Evolutionary conservation across 2,888 invertebrate species (phyloP).

Genomic region (Yponomeuta malinellus): DNA sequence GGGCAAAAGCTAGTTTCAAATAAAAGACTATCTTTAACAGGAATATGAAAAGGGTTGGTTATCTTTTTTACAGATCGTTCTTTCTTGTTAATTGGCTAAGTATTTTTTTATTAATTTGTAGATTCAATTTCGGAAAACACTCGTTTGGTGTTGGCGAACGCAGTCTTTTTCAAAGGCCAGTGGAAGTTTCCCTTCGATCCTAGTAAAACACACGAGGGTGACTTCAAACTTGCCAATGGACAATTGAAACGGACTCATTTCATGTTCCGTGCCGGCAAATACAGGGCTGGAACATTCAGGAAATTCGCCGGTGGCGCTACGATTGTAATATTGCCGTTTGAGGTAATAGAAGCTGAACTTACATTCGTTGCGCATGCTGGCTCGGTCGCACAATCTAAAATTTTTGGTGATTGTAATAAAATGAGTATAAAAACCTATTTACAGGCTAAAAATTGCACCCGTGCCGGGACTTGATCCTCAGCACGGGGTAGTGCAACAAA

Average conservation of each 20-base stretch:
- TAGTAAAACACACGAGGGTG: slow-evolving; percentile 62
- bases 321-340: slow-evolving; percentile 79
- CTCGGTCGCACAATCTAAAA: too few relatives aligned
- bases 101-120: slow-evolving; percentile 25
- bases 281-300: slow-evolving; percentile 70
- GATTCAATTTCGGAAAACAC: slow-evolving; percentile 68
- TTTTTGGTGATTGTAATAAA: too few relatives aligned
- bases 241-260: slow-evolving; percentile 65
- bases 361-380: too few relatives aligned
- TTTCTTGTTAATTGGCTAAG: too few relatives aligned
- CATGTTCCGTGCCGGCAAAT: slow-evolving; percentile 77
- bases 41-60: too few relatives aligned
- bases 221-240: slow-evolving; percentile 70
- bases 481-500: too few relatives aligned
- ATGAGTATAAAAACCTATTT: too few relatives aligned
- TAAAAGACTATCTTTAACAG: too few relatives aligned
- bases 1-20: too few relatives aligned
- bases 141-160: slow-evolving; percentile 79
- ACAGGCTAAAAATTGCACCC: too few relatives aligned
- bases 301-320: slow-evolving; percentile 62
- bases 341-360: slow-evolving; percentile 50
- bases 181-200: slow-evolving; percentile 80
- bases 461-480: too few relatives aligned
- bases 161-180: slow-evolving; percentile 83
- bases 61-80: neutral